Evolutionary conservation across 2,797 vertebrate species (phyloP).

Genomic region (Siniperca undulata): DNA sequence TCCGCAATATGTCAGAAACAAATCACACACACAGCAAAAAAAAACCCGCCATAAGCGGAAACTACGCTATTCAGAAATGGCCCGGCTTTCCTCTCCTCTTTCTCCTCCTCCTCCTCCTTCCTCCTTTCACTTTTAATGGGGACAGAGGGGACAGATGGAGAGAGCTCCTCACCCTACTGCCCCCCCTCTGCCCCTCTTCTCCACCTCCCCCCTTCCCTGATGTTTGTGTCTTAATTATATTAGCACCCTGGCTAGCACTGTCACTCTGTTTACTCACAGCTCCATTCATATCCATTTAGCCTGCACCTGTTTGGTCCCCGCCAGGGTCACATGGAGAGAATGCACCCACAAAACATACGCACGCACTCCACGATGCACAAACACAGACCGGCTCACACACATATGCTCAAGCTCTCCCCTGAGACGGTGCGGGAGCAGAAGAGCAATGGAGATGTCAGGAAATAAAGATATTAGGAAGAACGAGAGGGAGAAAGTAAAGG

Average conservation of each 20-base stretch:
- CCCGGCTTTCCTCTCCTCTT: conserved; percentile 32
- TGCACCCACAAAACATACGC: conserved; percentile 63
- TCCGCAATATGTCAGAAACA: conserved; percentile 54
- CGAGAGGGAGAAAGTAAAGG: neutral
- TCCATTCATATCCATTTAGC: conserved; percentile 99
- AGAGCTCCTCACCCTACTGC: conserved; percentile 82
- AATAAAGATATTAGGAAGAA: conserved; percentile 59
- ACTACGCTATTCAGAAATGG: conserved; percentile 20
- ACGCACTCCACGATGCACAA: conserved; percentile 34
- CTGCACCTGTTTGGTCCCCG: conserved; percentile 98
- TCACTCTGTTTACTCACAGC: conserved; percentile 97
- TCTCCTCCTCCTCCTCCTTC: conserved; percentile 48
- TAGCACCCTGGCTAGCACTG: conserved; percentile 93
- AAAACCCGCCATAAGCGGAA: conserved; percentile 1
- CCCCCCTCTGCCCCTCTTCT: conserved; percentile 44
- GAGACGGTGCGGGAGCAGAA: conserved; percentile 55
- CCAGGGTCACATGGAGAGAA: conserved; percentile 87
- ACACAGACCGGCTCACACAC: conserved; percentile 61
- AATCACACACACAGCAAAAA: conserved; percentile 28
- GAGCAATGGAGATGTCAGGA: conserved; percentile 77
- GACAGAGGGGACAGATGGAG: conserved; percentile 93
- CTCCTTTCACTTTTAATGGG: conserved; percentile 81
- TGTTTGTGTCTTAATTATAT: conserved; percentile 98
- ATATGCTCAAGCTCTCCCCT: conserved; percentile 75
- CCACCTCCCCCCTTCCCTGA: conserved; percentile 87